Percentiles rank a stretch among this genome's conserved stretches.
phyloP scores from a whole-genome alignment of 2,113 vertebrate species.

The Planiliza haematocheilus region DNA sequence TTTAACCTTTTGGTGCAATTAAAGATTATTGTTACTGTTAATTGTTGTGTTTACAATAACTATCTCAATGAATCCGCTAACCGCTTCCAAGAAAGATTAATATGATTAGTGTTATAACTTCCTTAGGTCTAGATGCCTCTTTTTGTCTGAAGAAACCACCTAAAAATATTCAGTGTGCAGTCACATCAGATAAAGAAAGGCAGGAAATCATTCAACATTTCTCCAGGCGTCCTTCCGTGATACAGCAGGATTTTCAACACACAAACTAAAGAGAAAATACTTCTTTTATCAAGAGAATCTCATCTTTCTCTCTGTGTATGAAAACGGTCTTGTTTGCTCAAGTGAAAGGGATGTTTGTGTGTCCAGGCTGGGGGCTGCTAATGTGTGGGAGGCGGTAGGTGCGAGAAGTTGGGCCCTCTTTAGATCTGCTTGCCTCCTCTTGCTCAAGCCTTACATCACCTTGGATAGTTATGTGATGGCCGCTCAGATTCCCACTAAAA shows the following conservation, averaged over 20 bases:
- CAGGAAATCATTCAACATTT: neutral
- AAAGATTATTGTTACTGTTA: neutral
- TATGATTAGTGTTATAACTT: no score
- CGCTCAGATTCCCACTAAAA: slow-evolving; percentile 44
- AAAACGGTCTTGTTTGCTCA: slow-evolving; percentile 31
- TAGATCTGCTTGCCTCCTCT: slow-evolving; percentile 68
- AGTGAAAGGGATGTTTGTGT: slow-evolving; percentile 29
- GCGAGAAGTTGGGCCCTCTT: slow-evolving; percentile 62
- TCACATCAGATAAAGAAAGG: neutral
- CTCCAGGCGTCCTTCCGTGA: neutral
- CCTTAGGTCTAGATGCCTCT: no score
- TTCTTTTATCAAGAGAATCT: neutral
- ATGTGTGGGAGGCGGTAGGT: slow-evolving; percentile 65
- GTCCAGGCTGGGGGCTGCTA: slow-evolving; percentile 44
- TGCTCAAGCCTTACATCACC: slow-evolving; percentile 75
- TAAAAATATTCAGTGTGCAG: no score
- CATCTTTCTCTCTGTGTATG: neutral
- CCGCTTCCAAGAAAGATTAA: no score
- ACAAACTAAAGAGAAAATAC: no score
- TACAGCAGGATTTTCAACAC: neutral
- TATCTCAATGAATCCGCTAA: neutral
- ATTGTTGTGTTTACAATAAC: no score
- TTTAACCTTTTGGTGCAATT: neutral
- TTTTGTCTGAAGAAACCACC: no score
- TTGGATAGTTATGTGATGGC: slow-evolving; percentile 53